Evolutionary conservation across 2,797 vertebrate genomes (phyloP).

Genomic region (Anabas testudineus): DNA sequence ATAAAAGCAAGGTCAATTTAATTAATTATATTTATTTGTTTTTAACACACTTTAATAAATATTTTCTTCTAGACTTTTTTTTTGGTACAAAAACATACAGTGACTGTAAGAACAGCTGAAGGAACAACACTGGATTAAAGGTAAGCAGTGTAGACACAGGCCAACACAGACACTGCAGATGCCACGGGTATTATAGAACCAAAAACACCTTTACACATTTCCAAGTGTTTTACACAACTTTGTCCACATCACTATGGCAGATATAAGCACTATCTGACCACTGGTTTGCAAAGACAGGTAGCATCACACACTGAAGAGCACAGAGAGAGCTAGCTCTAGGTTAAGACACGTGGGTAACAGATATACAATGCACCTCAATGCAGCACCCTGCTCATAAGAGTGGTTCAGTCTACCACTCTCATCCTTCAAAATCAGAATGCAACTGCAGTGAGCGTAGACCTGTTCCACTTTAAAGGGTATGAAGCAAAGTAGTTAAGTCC

Average conservation of each 20-base stretch:
- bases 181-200: conserved; percentile 44
- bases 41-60: conserved; percentile 88
- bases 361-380: conserved; percentile 15
- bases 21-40: conserved; percentile 74
- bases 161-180: conserved; percentile 63
- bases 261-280: conserved; percentile 48
- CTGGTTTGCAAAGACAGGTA: conserved; percentile 46
- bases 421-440: conserved; percentile 8
- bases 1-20: conserved; percentile 93
- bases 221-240: conserved; percentile 52
- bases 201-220: conserved; percentile 53
- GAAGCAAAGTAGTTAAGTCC: conserved; percentile 2
- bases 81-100: conserved; percentile 73
- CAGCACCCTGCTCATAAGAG: conserved; percentile 26
- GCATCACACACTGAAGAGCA: conserved; percentile 62
- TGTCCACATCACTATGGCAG: conserved; percentile 65
- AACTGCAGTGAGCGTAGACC: conserved; percentile 13
- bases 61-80: conserved; percentile 66
- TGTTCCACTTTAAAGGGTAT: conserved; percentile 12
- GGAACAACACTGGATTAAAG: conserved; percentile 69
- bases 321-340: conserved; percentile 53
- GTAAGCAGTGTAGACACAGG: conserved; percentile 59
- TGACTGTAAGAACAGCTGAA: conserved; percentile 66
- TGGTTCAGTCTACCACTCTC: conserved; percentile 3
- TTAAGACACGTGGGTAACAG: conserved; percentile 69